phyloP scores from a whole-genome alignment of 2,888 invertebrate species.

The Polietes domitor region DNA sequence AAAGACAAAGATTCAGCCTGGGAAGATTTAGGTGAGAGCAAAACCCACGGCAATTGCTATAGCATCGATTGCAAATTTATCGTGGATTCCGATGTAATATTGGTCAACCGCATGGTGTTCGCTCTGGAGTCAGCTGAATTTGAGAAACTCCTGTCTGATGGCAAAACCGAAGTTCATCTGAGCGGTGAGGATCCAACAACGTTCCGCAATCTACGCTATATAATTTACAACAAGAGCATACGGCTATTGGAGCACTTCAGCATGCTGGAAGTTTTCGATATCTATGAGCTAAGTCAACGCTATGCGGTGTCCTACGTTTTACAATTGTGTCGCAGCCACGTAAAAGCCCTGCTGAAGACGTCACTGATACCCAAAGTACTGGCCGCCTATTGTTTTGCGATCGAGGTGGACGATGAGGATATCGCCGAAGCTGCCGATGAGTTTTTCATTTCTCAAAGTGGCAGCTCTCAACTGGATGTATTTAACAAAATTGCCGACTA shows the following conservation, averaged over 20 bases:
- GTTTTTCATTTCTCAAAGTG: background rate
- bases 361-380: background rate
- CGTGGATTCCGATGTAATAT: background rate
- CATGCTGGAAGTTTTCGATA: background rate
- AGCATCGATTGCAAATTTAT: background rate
- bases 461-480: background rate
- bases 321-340: background rate
- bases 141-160: background rate
- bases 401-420: background rate
- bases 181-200: background rate
- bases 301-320: background rate
- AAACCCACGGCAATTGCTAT: background rate
- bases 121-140: background rate
- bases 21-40: background rate
- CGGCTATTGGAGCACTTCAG: background rate
- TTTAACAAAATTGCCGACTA: background rate
- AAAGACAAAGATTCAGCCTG: background rate
- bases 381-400: background rate
- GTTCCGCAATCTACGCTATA: background rate
- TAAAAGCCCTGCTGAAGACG: background rate
- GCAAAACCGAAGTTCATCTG: background rate
- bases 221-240: background rate
- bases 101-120: background rate
- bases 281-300: background rate
- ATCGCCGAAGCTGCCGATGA: background rate